These are phyloP conservation scores for Dryobota labecula DNA, from an alignment of 2,888 invertebrate species.

Conservation along the genomic window DNA sequence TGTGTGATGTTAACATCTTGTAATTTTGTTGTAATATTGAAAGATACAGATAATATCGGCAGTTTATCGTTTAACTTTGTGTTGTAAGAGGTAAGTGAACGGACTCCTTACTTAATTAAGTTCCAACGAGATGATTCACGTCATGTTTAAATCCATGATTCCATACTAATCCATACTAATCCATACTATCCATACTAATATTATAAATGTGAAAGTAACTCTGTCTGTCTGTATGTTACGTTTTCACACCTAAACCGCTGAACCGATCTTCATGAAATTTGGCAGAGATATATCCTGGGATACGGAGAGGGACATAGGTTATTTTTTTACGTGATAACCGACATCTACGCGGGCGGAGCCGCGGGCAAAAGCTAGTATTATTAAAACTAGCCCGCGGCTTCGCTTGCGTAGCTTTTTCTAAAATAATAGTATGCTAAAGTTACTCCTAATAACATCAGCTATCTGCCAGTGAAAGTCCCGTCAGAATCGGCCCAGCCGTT, in stretches of 20 bases:
- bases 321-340: too few relatives aligned
- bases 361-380: too few relatives aligned
- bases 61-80: slow-evolving; percentile 9
- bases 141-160: neutral
- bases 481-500: too few relatives aligned
- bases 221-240: neutral
- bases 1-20: slow-evolving; percentile 11
- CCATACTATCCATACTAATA: neutral
- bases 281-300: too few relatives aligned
- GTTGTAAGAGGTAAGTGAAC: slow-evolving; percentile 37
- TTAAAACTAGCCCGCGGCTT: too few relatives aligned
- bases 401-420: too few relatives aligned
- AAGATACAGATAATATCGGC: slow-evolving; percentile 26
- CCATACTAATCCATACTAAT: neutral
- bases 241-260: neutral
- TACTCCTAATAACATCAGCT: too few relatives aligned
- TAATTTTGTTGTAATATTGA: slow-evolving; percentile 40
- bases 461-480: too few relatives aligned
- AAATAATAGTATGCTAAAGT: too few relatives aligned
- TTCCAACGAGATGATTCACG: slow-evolving; percentile 24
- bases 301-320: too few relatives aligned
- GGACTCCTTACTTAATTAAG: slow-evolving; percentile 10
- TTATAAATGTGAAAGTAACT: neutral
- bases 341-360: too few relatives aligned
- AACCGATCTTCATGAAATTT: too few relatives aligned